Conservation (phyloP, 2,888 invertebrate genomes). For the Sminthurinus aureus region DNA sequence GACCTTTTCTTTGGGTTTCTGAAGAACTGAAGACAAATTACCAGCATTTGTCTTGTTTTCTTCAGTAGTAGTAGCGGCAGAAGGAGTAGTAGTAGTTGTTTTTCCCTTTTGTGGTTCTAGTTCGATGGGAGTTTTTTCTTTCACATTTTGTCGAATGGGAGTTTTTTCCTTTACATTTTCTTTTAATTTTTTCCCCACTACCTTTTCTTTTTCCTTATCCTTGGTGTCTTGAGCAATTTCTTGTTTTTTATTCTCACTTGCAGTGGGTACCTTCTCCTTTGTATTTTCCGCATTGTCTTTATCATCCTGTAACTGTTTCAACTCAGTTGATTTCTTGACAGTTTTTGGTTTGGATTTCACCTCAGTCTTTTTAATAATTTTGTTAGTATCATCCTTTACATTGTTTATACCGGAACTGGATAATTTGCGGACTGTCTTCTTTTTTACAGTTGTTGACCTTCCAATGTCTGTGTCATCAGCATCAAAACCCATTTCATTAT, state of each 20-base stretch:
- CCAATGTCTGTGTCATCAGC: neutral
- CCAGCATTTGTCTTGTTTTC: neutral
- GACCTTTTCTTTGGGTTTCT: neutral
- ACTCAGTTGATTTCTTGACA: neutral
- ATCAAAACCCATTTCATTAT: conserved; percentile 9
- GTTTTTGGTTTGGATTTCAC: neutral
- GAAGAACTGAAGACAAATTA: neutral
- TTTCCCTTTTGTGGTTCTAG: neutral
- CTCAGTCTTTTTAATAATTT: neutral
- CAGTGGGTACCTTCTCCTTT: no score
- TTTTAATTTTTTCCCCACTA: no score
- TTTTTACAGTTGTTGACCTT: neutral
- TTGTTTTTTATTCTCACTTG: no score
- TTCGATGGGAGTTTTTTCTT: neutral
- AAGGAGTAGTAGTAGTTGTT: no score
- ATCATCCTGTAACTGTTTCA: neutral
- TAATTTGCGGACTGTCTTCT: neutral
- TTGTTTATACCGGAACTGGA: neutral
- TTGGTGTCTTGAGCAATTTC: neutral
- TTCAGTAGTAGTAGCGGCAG: neutral
- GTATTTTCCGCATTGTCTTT: neutral
- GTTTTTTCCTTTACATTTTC: no score
- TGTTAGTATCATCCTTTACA: neutral
- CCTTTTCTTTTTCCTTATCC: neutral
- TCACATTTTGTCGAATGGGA: no score